Evolutionary conservation across 2,888 invertebrate species (phyloP).

Genomic region (Lepidochrysops patricia): DNA sequence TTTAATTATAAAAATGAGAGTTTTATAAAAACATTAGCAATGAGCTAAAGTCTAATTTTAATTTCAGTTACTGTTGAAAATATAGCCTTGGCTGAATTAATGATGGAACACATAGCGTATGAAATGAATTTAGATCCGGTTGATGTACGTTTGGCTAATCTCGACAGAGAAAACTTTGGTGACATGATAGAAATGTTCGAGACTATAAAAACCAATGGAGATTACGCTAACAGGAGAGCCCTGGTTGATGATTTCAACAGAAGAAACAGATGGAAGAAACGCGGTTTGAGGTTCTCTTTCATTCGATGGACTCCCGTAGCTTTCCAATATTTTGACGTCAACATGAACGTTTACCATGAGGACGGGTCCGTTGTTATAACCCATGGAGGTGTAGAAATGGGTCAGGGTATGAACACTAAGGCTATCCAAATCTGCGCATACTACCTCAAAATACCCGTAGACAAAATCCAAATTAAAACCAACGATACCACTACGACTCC

Average conservation of each 20-base stretch:
- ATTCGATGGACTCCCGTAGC: conserved; percentile 71
- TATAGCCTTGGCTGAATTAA: conserved; percentile 68
- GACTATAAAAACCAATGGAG: conserved; percentile 63
- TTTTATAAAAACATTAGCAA: neutral
- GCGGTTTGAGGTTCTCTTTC: conserved; percentile 75
- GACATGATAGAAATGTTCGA: conserved; percentile 59
- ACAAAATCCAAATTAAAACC: conserved; percentile 78
- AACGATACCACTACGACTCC: conserved; percentile 75
- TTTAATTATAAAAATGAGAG: neutral
- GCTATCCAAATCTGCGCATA: conserved; percentile 79
- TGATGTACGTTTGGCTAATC: conserved; percentile 69
- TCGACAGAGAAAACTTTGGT: conserved; percentile 34
- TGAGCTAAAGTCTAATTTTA: neutral
- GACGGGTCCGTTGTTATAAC: conserved; percentile 78
- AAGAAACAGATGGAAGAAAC: conserved; percentile 83
- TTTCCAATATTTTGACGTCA: conserved; percentile 43
- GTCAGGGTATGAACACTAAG: conserved; percentile 84
- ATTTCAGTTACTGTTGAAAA: conserved; percentile 65
- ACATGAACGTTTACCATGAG: conserved; percentile 75
- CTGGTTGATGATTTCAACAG: conserved; percentile 70
- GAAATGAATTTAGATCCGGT: conserved; percentile 69
- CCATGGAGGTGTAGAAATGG: conserved; percentile 79
- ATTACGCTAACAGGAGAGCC: conserved; percentile 61
- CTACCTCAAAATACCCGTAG: conserved; percentile 76
- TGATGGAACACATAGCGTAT: conserved; percentile 78